phyloP scores from a whole-genome alignment of 2,113 vertebrate genomes.

The Pelusios castaneus region DNA sequence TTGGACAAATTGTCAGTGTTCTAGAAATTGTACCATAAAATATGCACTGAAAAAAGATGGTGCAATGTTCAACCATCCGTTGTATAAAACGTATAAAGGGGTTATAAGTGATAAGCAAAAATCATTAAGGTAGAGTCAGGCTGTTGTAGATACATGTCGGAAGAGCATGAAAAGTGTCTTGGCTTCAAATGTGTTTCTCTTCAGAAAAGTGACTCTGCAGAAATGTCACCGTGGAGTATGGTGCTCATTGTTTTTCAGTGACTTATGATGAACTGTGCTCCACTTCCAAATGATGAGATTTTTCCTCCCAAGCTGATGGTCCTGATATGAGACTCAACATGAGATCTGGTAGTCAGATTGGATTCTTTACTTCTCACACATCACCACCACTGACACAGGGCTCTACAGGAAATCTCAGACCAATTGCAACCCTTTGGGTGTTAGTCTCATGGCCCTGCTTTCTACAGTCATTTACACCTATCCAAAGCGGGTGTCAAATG shows the following conservation, averaged over 20 bases:
- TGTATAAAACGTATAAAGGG: too few relatives aligned
- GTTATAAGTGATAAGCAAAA: neutral
- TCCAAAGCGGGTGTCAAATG: neutral
- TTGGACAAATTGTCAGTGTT: neutral
- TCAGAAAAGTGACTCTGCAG: neutral
- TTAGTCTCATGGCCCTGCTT: neutral
- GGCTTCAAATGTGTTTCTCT: neutral
- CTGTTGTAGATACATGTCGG: neutral
- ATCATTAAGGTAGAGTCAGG: neutral
- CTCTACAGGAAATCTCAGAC: neutral
- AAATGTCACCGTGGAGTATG: neutral
- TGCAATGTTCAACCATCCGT: too few relatives aligned
- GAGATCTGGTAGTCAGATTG: neutral
- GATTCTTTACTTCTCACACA: neutral
- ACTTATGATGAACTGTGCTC: neutral
- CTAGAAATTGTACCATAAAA: neutral
- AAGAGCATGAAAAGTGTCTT: neutral
- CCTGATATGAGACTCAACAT: neutral
- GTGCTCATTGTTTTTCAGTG: neutral
- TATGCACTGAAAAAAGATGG: too few relatives aligned
- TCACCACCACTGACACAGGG: neutral
- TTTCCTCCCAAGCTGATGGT: neutral
- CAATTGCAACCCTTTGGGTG: neutral
- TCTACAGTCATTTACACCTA: neutral
- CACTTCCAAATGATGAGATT: neutral